These are phyloP conservation scores for Jaculus jaculus DNA, from an alignment of 2,113 vertebrate species.

Conservation along the genomic window DNA sequence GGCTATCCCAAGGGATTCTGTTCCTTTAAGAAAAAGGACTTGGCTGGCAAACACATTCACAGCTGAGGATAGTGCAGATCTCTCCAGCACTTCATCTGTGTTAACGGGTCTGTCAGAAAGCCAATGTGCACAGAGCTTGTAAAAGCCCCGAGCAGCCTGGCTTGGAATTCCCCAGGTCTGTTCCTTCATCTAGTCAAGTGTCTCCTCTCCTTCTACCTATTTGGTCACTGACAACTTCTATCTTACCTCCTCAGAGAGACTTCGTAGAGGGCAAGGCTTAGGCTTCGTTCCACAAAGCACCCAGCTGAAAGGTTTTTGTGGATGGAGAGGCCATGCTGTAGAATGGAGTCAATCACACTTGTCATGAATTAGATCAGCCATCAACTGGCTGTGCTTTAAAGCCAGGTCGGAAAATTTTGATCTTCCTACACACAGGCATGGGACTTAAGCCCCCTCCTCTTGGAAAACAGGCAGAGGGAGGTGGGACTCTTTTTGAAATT, in stretches of 20 bases:
- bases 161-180: not conserved
- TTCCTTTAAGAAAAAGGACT: not conserved
- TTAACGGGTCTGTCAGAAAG: conserved; percentile 19
- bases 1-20: not conserved
- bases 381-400: not conserved
- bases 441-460: not conserved
- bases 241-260: conserved; percentile 18
- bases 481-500: not conserved
- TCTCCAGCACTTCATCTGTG: not conserved
- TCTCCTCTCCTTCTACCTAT: not conserved
- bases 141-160: not conserved
- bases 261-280: not conserved
- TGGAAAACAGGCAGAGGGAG: not conserved
- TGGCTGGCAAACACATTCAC: not conserved
- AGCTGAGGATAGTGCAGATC: conserved; percentile 14
- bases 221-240: not conserved
- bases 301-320: not conserved
- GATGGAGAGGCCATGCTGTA: not conserved
- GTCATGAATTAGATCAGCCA: not conserved
- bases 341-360: not conserved
- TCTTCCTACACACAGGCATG: not conserved
- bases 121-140: not conserved
- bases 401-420: not conserved
- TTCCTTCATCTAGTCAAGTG: not conserved
- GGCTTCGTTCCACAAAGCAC: not conserved